Evolutionary conservation across 2,797 vertebrate species (phyloP).

Genomic region (Cygnus olor): DNA sequence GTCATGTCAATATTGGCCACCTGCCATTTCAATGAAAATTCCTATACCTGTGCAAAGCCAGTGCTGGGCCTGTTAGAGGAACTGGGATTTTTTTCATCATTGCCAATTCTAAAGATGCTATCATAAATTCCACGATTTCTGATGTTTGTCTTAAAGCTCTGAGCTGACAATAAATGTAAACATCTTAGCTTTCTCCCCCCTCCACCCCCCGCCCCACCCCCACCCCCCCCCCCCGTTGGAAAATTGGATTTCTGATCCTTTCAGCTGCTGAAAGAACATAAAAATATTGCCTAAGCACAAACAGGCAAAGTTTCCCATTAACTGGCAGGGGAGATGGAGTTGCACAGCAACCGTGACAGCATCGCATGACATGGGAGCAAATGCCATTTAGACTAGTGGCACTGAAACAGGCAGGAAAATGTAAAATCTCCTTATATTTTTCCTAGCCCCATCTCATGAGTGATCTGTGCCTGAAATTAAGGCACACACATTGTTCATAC

Average conservation of each 20-base stretch:
- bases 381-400: slow-evolving; percentile 31
- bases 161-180: not conserved
- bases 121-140: not conserved
- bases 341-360: slow-evolving; percentile 57
- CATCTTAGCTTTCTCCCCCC: not conserved
- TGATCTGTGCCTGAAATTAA: slow-evolving; percentile 3
- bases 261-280: not conserved
- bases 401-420: not conserved
- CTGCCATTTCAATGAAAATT: not conserved
- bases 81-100: not conserved
- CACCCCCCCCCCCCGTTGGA: not conserved
- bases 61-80: not conserved
- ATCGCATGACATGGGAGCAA: slow-evolving; percentile 2
- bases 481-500: not conserved
- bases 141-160: not conserved
- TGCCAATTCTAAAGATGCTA: not conserved
- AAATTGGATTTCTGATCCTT: not conserved
- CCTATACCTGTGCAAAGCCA: not conserved
- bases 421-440: not conserved
- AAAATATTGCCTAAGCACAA: slow-evolving; percentile 15
- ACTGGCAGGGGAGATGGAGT: slow-evolving; percentile 41
- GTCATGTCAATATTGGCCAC: not conserved
- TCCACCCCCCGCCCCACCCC: too few relatives aligned
- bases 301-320: slow-evolving; percentile 36
- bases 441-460: not conserved